phyloP scores from a whole-genome alignment of 2,113 vertebrate genomes.

The Indicator maculatus region DNA sequence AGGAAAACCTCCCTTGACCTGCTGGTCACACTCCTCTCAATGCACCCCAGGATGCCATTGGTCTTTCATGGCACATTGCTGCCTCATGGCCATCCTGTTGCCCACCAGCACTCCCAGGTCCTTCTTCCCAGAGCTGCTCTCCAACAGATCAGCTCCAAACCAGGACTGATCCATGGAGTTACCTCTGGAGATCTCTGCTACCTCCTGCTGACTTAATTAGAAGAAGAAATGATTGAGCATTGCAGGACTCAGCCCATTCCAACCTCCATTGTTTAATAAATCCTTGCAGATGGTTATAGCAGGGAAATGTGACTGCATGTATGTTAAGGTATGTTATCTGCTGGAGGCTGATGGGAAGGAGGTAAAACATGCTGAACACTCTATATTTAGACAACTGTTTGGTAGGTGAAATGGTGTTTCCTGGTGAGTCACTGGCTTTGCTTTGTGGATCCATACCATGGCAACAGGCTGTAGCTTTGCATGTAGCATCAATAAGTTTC shows the following conservation, averaged over 20 bases:
- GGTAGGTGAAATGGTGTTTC: constrained; percentile 30
- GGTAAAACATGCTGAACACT: constrained; percentile 40
- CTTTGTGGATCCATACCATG: neutral
- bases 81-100: no score
- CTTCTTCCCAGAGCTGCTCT: no score
- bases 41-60: no score
- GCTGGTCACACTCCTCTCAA: no score
- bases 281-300: constrained; percentile 44
- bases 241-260: neutral
- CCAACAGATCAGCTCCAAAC: no score
- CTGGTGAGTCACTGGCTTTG: constrained; percentile 23
- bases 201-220: neutral
- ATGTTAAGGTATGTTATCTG: constrained; percentile 16
- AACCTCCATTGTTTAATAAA: constrained; percentile 33
- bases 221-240: neutral
- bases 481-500: accelerated
- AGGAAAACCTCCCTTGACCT: no score
- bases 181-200: neutral
- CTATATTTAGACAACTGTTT: constrained; percentile 49
- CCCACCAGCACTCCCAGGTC: no score
- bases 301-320: constrained; percentile 45
- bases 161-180: neutral
- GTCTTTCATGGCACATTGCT: no score
- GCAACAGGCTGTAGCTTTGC: neutral
- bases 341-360: constrained; percentile 27